phyloP scores from a whole-genome alignment of 1,140 invertebrate genomes.

The Drosophila arizonae region DNA sequence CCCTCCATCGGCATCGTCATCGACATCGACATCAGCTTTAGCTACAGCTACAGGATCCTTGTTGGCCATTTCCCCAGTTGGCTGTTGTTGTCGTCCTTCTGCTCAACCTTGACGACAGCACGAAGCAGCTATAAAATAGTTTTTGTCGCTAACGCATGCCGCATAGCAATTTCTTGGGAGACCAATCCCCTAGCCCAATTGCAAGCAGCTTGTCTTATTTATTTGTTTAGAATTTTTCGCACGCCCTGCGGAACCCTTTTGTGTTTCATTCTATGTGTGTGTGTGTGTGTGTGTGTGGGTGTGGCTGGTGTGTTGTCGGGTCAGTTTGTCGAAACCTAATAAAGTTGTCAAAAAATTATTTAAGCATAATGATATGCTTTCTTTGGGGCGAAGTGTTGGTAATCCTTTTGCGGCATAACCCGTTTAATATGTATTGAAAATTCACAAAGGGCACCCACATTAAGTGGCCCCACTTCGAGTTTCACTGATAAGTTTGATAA shows the following conservation, averaged over 20 bases:
- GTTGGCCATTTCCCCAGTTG: slow-evolving; percentile 49
- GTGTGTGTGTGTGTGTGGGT: slow-evolving; percentile 9
- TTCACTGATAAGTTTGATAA: slow-evolving; percentile 72
- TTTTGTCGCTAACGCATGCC: slow-evolving; percentile 72
- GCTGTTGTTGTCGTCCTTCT: slow-evolving; percentile 20
- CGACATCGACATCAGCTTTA: slow-evolving; percentile 9
- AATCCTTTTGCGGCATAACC: slow-evolving; percentile 79
- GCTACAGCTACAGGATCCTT: slow-evolving; percentile 32
- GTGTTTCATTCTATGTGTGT: neutral
- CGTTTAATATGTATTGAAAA: slow-evolving; percentile 80
- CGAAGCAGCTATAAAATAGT: slow-evolving; percentile 79
- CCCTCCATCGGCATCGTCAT: too few relatives aligned
- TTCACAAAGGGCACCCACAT: slow-evolving; percentile 70
- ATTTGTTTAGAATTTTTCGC: slow-evolving; percentile 78
- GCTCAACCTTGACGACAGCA: slow-evolving; percentile 68
- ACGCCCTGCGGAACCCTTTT: slow-evolving; percentile 52
- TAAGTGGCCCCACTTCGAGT: slow-evolving; percentile 61
- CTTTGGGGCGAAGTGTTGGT: slow-evolving; percentile 73
- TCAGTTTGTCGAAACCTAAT: slow-evolving; percentile 69
- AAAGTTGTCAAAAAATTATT: slow-evolving; percentile 80
- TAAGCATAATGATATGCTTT: slow-evolving; percentile 80
- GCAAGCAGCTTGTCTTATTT: slow-evolving; percentile 70
- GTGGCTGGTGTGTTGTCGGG: slow-evolving; percentile 25
- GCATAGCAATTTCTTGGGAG: slow-evolving; percentile 69
- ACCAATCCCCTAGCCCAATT: slow-evolving; percentile 3